Evolutionary conservation across 1,140 invertebrate species (phyloP), one percentile per base, ranked within the genome.

Genomic region (Zaprionus nigranus): DNA sequence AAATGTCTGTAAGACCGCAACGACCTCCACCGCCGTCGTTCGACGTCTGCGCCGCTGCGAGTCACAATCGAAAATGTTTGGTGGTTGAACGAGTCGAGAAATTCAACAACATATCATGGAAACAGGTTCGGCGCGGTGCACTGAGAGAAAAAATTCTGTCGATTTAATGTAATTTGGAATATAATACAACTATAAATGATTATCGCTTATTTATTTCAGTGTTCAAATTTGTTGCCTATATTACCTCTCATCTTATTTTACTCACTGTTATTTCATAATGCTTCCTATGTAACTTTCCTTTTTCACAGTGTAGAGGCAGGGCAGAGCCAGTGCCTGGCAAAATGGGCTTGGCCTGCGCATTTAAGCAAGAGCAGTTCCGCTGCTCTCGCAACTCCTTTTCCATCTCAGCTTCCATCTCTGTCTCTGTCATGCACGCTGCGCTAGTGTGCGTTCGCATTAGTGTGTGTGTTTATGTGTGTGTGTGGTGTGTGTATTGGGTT

Each of bases 271-370:
- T 6, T 34, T 20, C 38, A 26, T 24, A 38, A 1, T 34, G 30
- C 43, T 36, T 59, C 3, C n/a, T 38, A 60, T 2, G 2, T 22
- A 22, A 36, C 56, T 15, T 30, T 28, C n/a, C 2, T 64, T 65
- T 71, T 15, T 58, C 28, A 28, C 20, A 71, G 73, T 75, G 67
- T 26, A 75, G n/a, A 3, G 38, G 28, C 34, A 58, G 53, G 59
- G 72, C 72, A 57, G 72, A 62, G 24, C 58, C 74, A 76, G 66
- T 66, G 69, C 76, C 67, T 57, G 34, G 24, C 69, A 74, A 86
- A 88, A 88, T 87, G 83, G 83, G 83, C 77, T 87, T 83, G 83
- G 83, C 64, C 85, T 85, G 74, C 58, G 70, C 73, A 78, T 78
- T 83, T 72, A 78, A 78, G 84, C 75, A 68, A 75, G 77, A 74